Percentiles rank a stretch among this genome's conserved stretches.
phyloP scores from a whole-genome alignment of 2,113 vertebrate genomes.

The Grammomys surdaster region DNA sequence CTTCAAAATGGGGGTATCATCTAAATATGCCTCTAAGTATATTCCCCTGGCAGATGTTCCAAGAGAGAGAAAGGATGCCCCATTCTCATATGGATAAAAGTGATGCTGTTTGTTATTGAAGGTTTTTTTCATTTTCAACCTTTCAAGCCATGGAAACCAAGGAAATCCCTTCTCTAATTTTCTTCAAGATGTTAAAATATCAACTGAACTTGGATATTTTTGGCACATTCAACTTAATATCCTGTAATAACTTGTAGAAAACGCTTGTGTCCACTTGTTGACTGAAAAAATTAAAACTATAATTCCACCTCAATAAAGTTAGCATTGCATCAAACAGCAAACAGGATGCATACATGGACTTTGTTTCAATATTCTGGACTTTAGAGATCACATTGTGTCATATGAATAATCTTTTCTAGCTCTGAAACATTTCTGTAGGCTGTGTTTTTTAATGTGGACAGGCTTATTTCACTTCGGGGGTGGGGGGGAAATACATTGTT shows the following conservation, averaged over 20 bases:
- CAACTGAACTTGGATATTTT: conserved; percentile 81
- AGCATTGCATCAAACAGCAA: conserved; percentile 82
- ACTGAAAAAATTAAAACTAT: conserved; percentile 86
- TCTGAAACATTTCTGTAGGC: conserved; percentile 89
- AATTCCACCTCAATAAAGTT: conserved; percentile 86
- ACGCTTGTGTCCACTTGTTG: conserved; percentile 84
- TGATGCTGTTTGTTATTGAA: conserved; percentile 90
- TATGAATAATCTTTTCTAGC: conserved; percentile 88
- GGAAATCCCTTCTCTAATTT: conserved; percentile 88
- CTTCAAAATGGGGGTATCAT: conserved; percentile 88
- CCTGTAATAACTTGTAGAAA: conserved; percentile 85
- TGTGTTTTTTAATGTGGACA: conserved; percentile 92
- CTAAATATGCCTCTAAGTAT: conserved; percentile 87
- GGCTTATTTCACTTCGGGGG: conserved; percentile 88
- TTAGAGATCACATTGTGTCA: conserved; percentile 88
- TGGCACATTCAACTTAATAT: conserved; percentile 85
- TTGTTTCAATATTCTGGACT: conserved; percentile 84
- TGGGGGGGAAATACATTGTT: conserved; percentile 88
- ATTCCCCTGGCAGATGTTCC: conserved; percentile 83
- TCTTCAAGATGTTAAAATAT: background rate
- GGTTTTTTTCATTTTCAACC: conserved; percentile 86
- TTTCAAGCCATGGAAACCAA: conserved; percentile 97
- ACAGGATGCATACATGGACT: conserved; percentile 84
- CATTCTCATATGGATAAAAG: conserved; percentile 93
- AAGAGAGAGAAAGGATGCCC: conserved; percentile 86